Evolutionary conservation across 2,113 vertebrate genomes (phyloP).

Genomic region (Xiphophorus couchianus): DNA sequence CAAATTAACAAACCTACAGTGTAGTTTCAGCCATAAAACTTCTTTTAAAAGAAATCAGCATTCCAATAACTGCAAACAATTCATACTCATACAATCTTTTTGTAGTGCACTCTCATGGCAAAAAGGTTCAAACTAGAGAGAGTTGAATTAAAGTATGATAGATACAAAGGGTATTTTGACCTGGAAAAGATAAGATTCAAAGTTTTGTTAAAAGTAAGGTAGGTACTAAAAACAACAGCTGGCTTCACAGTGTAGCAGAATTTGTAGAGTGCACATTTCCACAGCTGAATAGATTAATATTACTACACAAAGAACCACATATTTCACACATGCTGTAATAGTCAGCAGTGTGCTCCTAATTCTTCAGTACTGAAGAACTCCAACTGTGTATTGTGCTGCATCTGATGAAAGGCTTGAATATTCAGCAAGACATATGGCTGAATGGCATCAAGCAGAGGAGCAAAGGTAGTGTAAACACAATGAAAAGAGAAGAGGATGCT

Average conservation of each 20-base stretch:
- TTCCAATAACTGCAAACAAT: not conserved
- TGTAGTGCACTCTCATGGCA: not conserved
- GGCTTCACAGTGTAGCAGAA: slow-evolving; percentile 10
- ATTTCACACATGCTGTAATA: slow-evolving; percentile 20
- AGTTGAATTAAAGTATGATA: too few relatives aligned
- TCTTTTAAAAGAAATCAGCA: not conserved
- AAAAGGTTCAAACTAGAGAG: not conserved
- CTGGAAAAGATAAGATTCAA: not conserved
- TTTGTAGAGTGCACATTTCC: slow-evolving; percentile 2
- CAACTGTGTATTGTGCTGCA: slow-evolving; percentile 31
- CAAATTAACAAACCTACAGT: not conserved
- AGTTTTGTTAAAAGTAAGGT: not conserved
- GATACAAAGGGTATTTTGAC: not conserved
- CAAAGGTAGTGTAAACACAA: slow-evolving; percentile 34
- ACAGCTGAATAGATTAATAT: slow-evolving; percentile 13
- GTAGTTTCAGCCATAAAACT: not conserved
- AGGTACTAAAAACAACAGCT: not conserved
- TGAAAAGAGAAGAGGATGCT: slow-evolving; percentile 22
- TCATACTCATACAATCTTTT: not conserved
- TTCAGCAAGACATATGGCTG: slow-evolving; percentile 40
- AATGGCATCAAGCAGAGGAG: slow-evolving; percentile 35
- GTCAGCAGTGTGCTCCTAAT: slow-evolving; percentile 25
- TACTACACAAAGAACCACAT: slow-evolving; percentile 18
- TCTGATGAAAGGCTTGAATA: slow-evolving; percentile 41
- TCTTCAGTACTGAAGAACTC: slow-evolving; percentile 19